Conservation (phyloP, 2,888 invertebrate genomes). For the Eristalinus sepulchralis region DNA sequence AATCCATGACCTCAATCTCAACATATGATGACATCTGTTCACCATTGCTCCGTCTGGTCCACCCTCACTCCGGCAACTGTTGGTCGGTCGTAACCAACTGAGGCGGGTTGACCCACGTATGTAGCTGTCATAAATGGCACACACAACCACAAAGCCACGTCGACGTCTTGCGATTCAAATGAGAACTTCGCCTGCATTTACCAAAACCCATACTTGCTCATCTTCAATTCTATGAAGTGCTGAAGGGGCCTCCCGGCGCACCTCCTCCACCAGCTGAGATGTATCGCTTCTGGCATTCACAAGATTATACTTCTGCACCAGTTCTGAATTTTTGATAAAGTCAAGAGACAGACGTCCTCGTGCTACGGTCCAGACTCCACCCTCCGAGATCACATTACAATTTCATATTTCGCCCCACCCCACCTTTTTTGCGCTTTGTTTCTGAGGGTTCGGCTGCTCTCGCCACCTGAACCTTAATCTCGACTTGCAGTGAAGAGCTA, state of each 20-base stretch:
- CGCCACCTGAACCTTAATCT: constrained; percentile 63
- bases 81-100: constrained; percentile 20
- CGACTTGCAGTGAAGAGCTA: constrained; percentile 32
- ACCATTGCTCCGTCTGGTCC: constrained; percentile 4
- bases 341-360: constrained; percentile 28
- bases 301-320: constrained; percentile 62
- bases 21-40: constrained; percentile 48
- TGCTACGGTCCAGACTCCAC: constrained; percentile 3
- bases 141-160: constrained; percentile 53
- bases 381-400: constrained; percentile 56
- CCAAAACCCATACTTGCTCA: background rate
- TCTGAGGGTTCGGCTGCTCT: background rate
- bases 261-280: constrained; percentile 24
- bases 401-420: constrained; percentile 23
- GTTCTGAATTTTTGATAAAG: constrained; percentile 66
- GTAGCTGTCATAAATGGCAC: constrained; percentile 45
- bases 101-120: constrained; percentile 52
- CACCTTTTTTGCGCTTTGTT: background rate
- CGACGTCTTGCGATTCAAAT: constrained; percentile 59
- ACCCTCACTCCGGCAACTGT: constrained; percentile 7
- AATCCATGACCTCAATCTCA: constrained; percentile 38
- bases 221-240: constrained; percentile 16
- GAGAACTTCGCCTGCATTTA: background rate
- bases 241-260: background rate
- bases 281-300: constrained; percentile 46